Conservation (phyloP, 2,113 vertebrate species). For the Protomyctophum bolini region DNA sequence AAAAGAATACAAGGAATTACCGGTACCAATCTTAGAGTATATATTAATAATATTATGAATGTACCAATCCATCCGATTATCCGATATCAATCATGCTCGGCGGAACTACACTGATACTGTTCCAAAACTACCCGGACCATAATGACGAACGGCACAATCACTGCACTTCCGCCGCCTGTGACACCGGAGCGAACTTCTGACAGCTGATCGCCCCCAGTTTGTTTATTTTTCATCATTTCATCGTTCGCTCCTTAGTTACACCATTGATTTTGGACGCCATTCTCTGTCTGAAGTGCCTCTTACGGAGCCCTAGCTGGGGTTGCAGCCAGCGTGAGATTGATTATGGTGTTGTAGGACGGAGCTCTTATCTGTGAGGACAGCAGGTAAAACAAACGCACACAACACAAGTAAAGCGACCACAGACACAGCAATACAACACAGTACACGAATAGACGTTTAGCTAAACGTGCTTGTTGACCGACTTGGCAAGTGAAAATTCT, state of each 20-base stretch:
- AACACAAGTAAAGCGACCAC: background rate
- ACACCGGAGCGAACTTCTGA: conserved; percentile 70
- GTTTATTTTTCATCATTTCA: conserved; percentile 7
- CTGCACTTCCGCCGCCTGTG: conserved; percentile 67
- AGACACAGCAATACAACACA: conserved; percentile 13
- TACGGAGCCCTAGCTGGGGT: conserved; percentile 3
- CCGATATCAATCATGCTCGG: background rate
- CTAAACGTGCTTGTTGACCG: background rate
- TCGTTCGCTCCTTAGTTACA: background rate
- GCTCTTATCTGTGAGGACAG: conserved; percentile 56
- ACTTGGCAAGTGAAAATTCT: background rate
- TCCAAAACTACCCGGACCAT: conserved; percentile 46
- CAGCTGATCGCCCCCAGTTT: conserved; percentile 57
- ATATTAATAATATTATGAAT: no score
- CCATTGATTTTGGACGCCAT: background rate
- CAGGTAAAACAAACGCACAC: conserved; percentile 54
- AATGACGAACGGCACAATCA: conserved; percentile 26
- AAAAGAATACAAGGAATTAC: no score
- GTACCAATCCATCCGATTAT: no score
- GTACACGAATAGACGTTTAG: background rate
- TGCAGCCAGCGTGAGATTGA: conserved; percentile 31
- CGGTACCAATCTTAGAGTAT: no score
- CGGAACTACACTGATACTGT: conserved; percentile 48
- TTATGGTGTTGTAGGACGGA: conserved; percentile 77
- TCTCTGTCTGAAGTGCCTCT: conserved; percentile 10